phyloP scores from a whole-genome alignment of 2,113 vertebrate species.

The Dinomys branickii region DNA sequence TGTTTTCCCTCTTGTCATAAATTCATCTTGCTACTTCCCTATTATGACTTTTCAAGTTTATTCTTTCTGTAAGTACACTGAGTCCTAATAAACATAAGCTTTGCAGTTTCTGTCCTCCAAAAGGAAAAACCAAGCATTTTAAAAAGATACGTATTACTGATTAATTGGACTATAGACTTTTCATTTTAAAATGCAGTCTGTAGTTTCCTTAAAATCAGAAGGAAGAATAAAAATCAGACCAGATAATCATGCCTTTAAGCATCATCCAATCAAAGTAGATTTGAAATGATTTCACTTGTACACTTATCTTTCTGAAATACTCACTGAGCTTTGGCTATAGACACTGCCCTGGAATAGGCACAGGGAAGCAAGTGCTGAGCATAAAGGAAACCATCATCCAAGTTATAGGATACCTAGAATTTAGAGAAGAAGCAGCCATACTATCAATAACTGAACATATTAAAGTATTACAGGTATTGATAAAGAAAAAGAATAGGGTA shows the following conservation, averaged over 20 bases:
- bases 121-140: background rate
- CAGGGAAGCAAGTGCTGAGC: background rate
- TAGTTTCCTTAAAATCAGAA: background rate
- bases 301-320: background rate
- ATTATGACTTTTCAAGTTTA: background rate
- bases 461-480: background rate
- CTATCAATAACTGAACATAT: background rate
- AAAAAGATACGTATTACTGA: background rate
- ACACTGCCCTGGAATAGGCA: background rate
- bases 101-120: background rate
- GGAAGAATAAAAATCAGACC: background rate
- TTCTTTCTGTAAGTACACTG: background rate
- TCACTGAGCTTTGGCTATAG: background rate
- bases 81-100: background rate
- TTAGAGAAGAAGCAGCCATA: too few relatives aligned
- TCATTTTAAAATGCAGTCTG: background rate
- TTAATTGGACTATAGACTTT: background rate
- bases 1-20: background rate
- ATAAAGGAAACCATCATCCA: rapidly evolving
- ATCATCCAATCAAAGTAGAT: background rate
- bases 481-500: background rate
- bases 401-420: background rate
- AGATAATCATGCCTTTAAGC: background rate
- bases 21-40: background rate
- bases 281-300: background rate